A percentile compares a stretch with the other conserved stretches of the same genome.
Evolutionary conservation across 2,888 invertebrate species (phyloP).

Genomic region (Scaptomyza flava): DNA sequence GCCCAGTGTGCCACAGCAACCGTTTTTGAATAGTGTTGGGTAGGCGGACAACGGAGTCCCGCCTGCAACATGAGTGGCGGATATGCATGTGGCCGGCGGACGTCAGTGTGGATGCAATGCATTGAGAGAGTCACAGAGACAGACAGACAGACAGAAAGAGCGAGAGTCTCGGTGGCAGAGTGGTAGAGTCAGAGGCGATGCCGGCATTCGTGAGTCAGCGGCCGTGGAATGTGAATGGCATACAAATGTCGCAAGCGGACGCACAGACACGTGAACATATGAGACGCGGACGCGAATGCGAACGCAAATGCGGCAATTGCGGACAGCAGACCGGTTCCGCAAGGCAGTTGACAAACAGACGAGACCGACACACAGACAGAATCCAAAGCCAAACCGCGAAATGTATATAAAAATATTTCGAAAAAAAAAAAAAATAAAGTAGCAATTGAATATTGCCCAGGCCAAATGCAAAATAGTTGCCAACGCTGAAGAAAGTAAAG

Average conservation of each 20-base stretch:
- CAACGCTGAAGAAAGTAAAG: conserved; percentile 15
- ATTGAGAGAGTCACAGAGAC: conserved; percentile 22
- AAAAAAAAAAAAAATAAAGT: conserved; percentile 32
- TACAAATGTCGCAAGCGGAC: conserved; percentile 71
- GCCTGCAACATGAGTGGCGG: conserved; percentile 67
- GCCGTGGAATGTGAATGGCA: conserved; percentile 76
- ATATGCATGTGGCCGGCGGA: conserved; percentile 71
- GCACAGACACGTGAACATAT: conserved; percentile 26
- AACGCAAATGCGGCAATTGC: conserved; percentile 1
- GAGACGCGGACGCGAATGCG: conserved; percentile 13
- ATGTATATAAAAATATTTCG: not conserved
- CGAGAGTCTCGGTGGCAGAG: conserved; percentile 9
- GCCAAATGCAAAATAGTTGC: conserved; percentile 68
- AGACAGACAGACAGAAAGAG: conserved; percentile 15
- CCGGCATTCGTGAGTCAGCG: conserved; percentile 67
- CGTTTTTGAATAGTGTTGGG: conserved; percentile 43
- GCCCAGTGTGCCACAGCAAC: conserved; percentile 37
- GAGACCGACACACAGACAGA: conserved; percentile 12
- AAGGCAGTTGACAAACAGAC: conserved; percentile 12
- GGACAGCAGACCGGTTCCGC: conserved; percentile 45
- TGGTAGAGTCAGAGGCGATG: conserved; percentile 30
- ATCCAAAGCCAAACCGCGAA: conserved; percentile 41
- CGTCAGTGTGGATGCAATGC: conserved; percentile 57
- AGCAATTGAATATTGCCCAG: conserved; percentile 64
- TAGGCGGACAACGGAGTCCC: conserved; percentile 61